Conservation (phyloP, 2,888 invertebrate genomes). For the Nycteola revayana region DNA sequence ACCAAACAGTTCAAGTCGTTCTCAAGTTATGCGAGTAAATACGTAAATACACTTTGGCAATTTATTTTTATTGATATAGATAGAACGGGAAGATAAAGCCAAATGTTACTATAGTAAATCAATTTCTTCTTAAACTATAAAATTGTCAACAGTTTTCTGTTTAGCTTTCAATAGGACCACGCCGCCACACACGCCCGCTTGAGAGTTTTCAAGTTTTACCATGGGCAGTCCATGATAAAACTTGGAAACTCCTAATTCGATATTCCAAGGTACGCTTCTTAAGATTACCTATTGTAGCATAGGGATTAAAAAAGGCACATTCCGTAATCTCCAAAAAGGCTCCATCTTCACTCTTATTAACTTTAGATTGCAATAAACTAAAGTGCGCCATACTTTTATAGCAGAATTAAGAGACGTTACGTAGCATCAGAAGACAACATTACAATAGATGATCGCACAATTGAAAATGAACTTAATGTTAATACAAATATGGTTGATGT, state of each 20-base stretch:
- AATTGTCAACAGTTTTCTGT: too few relatives aligned
- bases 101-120: too few relatives aligned
- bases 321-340: slow-evolving; percentile 33
- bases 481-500: slow-evolving; percentile 21
- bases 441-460: slow-evolving; percentile 1
- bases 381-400: slow-evolving; percentile 74
- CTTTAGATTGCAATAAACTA: slow-evolving; percentile 76
- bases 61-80: too few relatives aligned
- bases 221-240: too few relatives aligned
- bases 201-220: too few relatives aligned
- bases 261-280: slow-evolving; percentile 23
- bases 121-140: too few relatives aligned
- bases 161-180: too few relatives aligned
- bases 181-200: too few relatives aligned
- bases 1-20: too few relatives aligned
- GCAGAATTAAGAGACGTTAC: slow-evolving; percentile 67
- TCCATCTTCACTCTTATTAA: slow-evolving; percentile 60
- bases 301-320: slow-evolving; percentile 30
- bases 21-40: too few relatives aligned
- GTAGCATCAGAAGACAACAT: slow-evolving; percentile 36
- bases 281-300: slow-evolving; percentile 20
- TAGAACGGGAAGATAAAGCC: too few relatives aligned
- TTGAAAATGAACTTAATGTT: slow-evolving; percentile 26
- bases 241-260: slow-evolving; percentile 13
- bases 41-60: too few relatives aligned